Conservation (phyloP, 2,888 invertebrate species). For the Tineola bisselliella region DNA sequence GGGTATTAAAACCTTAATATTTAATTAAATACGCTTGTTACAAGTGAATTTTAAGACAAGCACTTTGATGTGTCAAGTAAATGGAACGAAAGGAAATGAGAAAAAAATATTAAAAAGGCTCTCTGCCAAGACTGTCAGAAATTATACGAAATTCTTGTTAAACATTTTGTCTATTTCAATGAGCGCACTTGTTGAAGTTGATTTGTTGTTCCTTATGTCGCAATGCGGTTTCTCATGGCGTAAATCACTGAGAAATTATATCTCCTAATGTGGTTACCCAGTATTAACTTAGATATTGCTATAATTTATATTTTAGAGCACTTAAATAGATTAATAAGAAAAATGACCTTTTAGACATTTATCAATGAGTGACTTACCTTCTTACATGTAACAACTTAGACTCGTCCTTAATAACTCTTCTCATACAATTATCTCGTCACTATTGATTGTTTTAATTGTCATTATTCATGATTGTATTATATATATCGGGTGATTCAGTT, state of each 20-base stretch:
- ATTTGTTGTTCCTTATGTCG: background rate
- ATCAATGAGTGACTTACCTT: too few species aligned
- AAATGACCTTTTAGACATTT: too few species aligned
- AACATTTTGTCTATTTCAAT: background rate
- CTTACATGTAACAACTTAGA: too few species aligned
- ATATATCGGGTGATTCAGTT: too few species aligned
- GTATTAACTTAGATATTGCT: too few species aligned
- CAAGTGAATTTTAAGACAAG: background rate
- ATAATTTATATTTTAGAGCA: too few species aligned
- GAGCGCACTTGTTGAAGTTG: constrained; percentile 1
- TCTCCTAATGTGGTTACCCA: background rate
- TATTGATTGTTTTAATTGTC: too few species aligned
- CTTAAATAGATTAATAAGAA: too few species aligned
- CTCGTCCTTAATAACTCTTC: too few species aligned
- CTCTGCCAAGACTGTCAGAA: constrained; percentile 1
- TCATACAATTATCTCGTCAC: too few species aligned
- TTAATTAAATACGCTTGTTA: background rate
- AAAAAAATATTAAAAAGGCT: background rate
- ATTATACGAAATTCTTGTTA: background rate
- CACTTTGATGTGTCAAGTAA: background rate
- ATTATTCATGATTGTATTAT: too few species aligned
- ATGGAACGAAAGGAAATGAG: background rate
- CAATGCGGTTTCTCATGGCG: background rate
- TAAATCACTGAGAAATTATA: constrained; percentile 6
- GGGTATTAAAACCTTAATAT: background rate